phyloP scores from a whole-genome alignment of 2,888 invertebrate genomes.

The Chrysotoxum bicinctum region DNA sequence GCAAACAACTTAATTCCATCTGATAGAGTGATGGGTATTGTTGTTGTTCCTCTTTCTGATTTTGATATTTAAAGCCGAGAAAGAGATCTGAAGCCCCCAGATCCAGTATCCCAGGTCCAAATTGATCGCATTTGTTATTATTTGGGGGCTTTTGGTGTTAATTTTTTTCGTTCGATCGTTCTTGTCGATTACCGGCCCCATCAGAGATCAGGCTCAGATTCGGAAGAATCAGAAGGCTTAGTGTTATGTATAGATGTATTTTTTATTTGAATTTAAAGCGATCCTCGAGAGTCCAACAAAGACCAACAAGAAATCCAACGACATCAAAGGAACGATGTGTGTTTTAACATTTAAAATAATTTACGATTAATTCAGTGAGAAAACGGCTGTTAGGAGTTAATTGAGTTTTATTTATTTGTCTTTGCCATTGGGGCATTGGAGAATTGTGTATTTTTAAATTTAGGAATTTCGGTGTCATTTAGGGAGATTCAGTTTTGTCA shows the following conservation, averaged over 20 bases:
- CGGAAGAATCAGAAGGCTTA: slow-evolving; percentile 58
- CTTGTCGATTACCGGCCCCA: slow-evolving; percentile 34
- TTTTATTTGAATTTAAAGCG: slow-evolving; percentile 55
- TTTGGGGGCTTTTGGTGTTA: slow-evolving; percentile 59
- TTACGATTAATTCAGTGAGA: slow-evolving; percentile 58
- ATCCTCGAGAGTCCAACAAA: slow-evolving; percentile 1
- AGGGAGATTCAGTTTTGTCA: neutral
- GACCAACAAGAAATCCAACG: neutral
- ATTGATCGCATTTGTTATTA: slow-evolving; percentile 70
- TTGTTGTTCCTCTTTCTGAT: slow-evolving; percentile 4
- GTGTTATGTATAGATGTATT: slow-evolving; percentile 15
- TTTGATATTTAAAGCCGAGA: neutral
- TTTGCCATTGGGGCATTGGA: neutral
- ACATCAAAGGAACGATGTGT: slow-evolving; percentile 8
- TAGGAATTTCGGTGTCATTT: neutral
- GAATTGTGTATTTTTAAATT: neutral
- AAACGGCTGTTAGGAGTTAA: slow-evolving; percentile 54
- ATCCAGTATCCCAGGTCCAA: slow-evolving; percentile 59
- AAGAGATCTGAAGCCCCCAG: neutral
- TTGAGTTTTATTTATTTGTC: slow-evolving; percentile 63
- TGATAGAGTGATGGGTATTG: slow-evolving; percentile 51
- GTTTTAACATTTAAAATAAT: slow-evolving; percentile 63
- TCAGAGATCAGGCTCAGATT: slow-evolving; percentile 18
- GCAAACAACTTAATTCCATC: slow-evolving; percentile 73
- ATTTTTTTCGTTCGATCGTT: slow-evolving; percentile 15